phyloP scores from a whole-genome alignment of 2,888 invertebrate genomes.

The Aphrophora alni region DNA sequence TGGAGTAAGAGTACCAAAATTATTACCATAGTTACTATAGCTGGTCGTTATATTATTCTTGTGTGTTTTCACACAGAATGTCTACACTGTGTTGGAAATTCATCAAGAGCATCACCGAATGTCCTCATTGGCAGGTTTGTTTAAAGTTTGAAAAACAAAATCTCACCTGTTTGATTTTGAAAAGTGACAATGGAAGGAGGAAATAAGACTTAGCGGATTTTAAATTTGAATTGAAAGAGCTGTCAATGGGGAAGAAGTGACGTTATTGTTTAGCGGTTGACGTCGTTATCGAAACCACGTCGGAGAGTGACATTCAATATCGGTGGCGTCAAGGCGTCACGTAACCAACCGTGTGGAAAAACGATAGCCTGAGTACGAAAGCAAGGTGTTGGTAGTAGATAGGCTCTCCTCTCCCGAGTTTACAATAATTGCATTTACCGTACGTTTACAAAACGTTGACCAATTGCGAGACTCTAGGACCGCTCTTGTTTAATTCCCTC shows the following conservation, averaged over 20 bases:
- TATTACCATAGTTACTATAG: no score
- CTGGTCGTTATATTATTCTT: no score
- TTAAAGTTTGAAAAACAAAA: neutral
- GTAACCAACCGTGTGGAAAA: constrained; percentile 27
- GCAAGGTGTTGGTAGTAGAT: neutral
- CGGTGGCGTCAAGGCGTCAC: constrained; percentile 19
- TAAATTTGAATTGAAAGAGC: neutral
- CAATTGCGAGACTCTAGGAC: neutral
- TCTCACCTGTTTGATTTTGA: neutral
- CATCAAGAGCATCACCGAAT: no score
- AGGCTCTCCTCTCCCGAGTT: neutral
- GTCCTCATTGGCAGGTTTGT: neutral
- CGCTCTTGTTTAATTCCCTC: neutral
- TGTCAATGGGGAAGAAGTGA: constrained; percentile 11
- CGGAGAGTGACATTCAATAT: constrained; percentile 20
- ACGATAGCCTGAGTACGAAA: constrained; percentile 21
- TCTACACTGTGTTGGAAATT: no score
- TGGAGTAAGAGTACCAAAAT: no score
- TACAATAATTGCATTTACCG: neutral
- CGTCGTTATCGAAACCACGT: constrained; percentile 14
- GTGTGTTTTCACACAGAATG: no score
- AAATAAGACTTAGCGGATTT: neutral
- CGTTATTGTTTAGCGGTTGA: constrained; percentile 25
- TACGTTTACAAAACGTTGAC: neutral
- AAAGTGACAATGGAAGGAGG: neutral